Percentiles rank a stretch among this genome's conserved stretches.
These are phyloP conservation scores for Clitarchus hookeri DNA, from an alignment of 2,888 invertebrate species.

Conservation along the genomic window DNA sequence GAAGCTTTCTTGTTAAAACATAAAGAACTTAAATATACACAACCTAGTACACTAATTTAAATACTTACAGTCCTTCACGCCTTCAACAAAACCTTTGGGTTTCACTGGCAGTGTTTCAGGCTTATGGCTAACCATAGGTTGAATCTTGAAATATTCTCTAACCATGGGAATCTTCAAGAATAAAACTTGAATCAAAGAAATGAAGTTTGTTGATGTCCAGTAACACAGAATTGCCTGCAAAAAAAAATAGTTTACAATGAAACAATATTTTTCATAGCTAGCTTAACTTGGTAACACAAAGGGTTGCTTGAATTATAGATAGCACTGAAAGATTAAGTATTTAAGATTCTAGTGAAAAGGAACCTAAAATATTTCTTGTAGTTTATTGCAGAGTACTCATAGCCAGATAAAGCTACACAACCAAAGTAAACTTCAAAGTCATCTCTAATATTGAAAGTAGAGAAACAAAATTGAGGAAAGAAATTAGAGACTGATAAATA, in stretches of 20 bases:
- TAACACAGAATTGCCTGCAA: conserved; percentile 79
- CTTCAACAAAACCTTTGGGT: conserved; percentile 77
- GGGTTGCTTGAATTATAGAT: no score
- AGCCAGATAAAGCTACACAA: no score
- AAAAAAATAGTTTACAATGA: conserved; percentile 24
- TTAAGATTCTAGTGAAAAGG: no score
- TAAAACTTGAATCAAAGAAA: conserved; percentile 81
- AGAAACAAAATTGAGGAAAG: no score
- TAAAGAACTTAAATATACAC: no score
- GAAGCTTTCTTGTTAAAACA: no score
- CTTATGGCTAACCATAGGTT: conserved; percentile 61
- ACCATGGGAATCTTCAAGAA: conserved; percentile 76
- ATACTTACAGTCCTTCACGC: conserved; percentile 76
- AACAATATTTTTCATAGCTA: neutral
- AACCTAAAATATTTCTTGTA: no score
- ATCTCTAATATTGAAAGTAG: no score
- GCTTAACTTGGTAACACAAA: neutral
- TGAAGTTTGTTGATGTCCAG: conserved; percentile 86
- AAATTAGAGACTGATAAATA: no score
- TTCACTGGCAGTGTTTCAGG: conserved; percentile 65
- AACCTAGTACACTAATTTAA: conserved; percentile 32
- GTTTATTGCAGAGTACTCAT: no score
- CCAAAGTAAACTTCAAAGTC: no score
- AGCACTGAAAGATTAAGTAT: no score
- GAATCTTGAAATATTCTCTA: conserved; percentile 76